Evolutionary conservation across 2,113 vertebrate genomes (phyloP).

Genomic region (Rattus rattus): DNA sequence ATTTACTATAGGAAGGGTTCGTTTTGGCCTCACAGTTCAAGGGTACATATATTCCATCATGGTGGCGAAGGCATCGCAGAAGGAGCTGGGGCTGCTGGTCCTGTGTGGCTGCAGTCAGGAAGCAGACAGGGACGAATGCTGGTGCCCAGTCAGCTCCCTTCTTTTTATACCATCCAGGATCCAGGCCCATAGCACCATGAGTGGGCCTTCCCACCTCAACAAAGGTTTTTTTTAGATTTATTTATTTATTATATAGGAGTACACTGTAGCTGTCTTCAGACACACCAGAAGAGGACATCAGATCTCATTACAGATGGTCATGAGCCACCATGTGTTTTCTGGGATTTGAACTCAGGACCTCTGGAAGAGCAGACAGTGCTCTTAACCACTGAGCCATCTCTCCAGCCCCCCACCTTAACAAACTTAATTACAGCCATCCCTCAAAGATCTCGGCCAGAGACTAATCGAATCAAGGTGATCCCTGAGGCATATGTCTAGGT

Average conservation of each 20-base stretch:
- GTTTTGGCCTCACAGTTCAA: neutral
- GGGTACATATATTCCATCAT: neutral
- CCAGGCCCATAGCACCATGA: neutral
- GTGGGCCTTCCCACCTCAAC: neutral
- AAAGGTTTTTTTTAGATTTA: too few species aligned
- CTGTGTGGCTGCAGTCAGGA: neutral
- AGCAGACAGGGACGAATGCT: neutral
- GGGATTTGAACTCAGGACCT: too few species aligned
- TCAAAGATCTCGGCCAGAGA: neutral
- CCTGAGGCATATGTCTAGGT: neutral
- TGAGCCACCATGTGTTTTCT: too few species aligned
- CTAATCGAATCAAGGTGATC: too few species aligned
- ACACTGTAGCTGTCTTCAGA: too few species aligned
- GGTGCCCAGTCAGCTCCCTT: neutral
- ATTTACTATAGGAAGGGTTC: neutral
- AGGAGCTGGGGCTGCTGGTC: neutral
- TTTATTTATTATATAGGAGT: too few species aligned
- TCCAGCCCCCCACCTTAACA: too few species aligned
- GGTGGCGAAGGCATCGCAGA: neutral
- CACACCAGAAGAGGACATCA: too few species aligned
- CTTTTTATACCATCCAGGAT: neutral
- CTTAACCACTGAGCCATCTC: too few species aligned
- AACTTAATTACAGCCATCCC: too few species aligned
- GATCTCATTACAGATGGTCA: too few species aligned
- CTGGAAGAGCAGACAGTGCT: too few species aligned